phyloP scores from a whole-genome alignment of 1,140 invertebrate species.

The Drosophila lowei region DNA sequence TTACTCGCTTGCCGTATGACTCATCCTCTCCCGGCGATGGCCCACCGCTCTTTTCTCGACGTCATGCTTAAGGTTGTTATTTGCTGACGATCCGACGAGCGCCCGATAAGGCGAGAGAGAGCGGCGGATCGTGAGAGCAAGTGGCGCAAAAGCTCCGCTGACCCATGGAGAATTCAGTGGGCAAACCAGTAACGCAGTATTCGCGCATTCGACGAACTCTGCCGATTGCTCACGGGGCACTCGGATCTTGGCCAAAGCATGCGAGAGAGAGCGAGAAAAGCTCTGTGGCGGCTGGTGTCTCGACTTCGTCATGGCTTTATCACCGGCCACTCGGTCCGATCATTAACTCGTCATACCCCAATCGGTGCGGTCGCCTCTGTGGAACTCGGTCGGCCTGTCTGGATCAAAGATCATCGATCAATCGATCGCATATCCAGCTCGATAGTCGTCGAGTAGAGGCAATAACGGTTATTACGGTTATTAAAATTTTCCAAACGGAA shows the following conservation, averaged over 20 bases:
- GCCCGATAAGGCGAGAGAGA: slow-evolving; percentile 9
- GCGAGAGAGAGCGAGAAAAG: slow-evolving; percentile 24
- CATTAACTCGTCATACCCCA: slow-evolving; percentile 61
- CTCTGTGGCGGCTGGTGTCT: slow-evolving; percentile 13
- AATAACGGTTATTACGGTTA: slow-evolving; percentile 50
- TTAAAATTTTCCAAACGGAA: slow-evolving; percentile 39
- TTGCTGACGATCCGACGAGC: slow-evolving; percentile 17
- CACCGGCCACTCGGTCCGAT: slow-evolving; percentile 46
- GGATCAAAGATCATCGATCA: slow-evolving; percentile 9
- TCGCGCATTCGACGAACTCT: background rate
- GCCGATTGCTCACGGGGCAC: slow-evolving; percentile 32
- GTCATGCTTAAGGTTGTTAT: slow-evolving; percentile 62
- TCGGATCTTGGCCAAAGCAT: too few relatives aligned
- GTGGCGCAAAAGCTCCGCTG: slow-evolving; percentile 32
- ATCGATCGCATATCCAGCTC: background rate
- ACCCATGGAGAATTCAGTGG: slow-evolving; percentile 19
- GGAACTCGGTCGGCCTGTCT: background rate
- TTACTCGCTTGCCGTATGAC: slow-evolving; percentile 39
- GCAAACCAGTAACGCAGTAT: slow-evolving; percentile 1
- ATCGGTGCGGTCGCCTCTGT: slow-evolving; percentile 46
- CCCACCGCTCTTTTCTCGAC: slow-evolving; percentile 34
- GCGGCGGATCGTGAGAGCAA: slow-evolving; percentile 11
- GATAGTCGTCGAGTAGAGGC: slow-evolving; percentile 17
- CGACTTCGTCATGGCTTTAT: slow-evolving; percentile 66
- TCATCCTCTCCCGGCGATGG: slow-evolving; percentile 29